Evolutionary conservation across 2,888 invertebrate genomes (phyloP).

Genomic region (Tortricodes alternella): DNA sequence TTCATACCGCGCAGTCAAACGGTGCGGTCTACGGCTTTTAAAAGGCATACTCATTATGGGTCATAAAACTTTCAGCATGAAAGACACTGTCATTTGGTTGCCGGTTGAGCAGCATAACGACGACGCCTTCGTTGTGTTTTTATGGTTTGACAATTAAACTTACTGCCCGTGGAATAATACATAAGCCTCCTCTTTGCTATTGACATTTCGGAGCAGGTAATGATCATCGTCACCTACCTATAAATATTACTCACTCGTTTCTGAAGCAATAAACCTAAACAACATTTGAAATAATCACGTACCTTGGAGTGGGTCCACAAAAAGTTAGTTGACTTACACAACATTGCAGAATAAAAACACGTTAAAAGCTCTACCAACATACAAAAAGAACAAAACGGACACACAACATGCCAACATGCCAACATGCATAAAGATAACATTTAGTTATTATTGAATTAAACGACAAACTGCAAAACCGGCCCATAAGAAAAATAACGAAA

Average conservation of each 20-base stretch:
- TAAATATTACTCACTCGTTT: slow-evolving; percentile 36
- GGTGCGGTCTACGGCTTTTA: neutral
- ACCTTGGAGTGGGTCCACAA: slow-evolving; percentile 27
- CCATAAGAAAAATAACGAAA: slow-evolving; percentile 49
- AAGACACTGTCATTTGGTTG: slow-evolving; percentile 42
- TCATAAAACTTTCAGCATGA: slow-evolving; percentile 12
- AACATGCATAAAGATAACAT: slow-evolving; percentile 71
- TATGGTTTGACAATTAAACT: slow-evolving; percentile 48
- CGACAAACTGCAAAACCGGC: slow-evolving; percentile 51
- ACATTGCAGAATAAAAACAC: slow-evolving; percentile 32
- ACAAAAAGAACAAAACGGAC: slow-evolving; percentile 48
- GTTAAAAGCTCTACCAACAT: slow-evolving; percentile 48
- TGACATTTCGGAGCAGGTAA: slow-evolving; percentile 35
- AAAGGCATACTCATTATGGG: slow-evolving; percentile 1
- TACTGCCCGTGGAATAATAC: slow-evolving; percentile 50
- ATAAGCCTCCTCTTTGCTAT: slow-evolving; percentile 44
- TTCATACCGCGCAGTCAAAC: neutral
- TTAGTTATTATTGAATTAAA: slow-evolving; percentile 46
- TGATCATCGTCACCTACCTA: slow-evolving; percentile 34
- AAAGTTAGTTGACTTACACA: slow-evolving; percentile 28
- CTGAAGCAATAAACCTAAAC: slow-evolving; percentile 34
- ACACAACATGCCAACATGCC: slow-evolving; percentile 77
- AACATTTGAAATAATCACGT: slow-evolving; percentile 37
- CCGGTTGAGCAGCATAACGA: slow-evolving; percentile 42
- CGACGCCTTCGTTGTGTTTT: slow-evolving; percentile 56